Evolutionary conservation across 2,797 vertebrate species (phyloP).

Genomic region (Cirrhinus molitorella): DNA sequence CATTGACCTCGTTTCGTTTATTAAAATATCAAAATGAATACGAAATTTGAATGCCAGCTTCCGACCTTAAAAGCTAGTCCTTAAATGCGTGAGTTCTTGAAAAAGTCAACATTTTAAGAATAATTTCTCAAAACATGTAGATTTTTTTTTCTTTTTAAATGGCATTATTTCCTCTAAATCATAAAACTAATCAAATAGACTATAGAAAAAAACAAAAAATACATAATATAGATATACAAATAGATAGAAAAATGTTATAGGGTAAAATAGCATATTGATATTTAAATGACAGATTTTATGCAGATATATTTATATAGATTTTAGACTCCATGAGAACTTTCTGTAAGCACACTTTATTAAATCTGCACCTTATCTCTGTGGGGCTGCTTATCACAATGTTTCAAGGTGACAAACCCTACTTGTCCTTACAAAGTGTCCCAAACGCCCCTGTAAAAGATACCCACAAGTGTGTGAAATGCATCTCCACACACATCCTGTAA

Average conservation of each 20-base stretch:
- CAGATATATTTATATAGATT: not conserved
- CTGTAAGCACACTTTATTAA: not conserved
- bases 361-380: not conserved
- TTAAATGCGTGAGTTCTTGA: not conserved
- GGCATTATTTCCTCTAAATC: not conserved
- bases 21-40: not conserved
- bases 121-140: no score
- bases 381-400: constrained; percentile 19
- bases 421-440: constrained; percentile 41
- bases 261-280: not conserved
- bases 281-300: not conserved
- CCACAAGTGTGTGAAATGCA: constrained; percentile 20
- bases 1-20: constrained; percentile 39
- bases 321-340: not conserved
- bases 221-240: not conserved
- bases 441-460: constrained; percentile 30
- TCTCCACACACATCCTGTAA: constrained; percentile 23
- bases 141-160: not conserved
- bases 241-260: not conserved
- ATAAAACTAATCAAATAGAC: not conserved
- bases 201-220: not conserved
- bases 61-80: no score
- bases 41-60: not conserved
- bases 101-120: not conserved
- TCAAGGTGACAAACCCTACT: constrained; percentile 39